A percentile compares a stretch with the other conserved stretches of the same genome.
These are phyloP conservation scores for Galbula dea DNA, from an alignment of 2,113 vertebrate genomes.

Conservation along the genomic window DNA sequence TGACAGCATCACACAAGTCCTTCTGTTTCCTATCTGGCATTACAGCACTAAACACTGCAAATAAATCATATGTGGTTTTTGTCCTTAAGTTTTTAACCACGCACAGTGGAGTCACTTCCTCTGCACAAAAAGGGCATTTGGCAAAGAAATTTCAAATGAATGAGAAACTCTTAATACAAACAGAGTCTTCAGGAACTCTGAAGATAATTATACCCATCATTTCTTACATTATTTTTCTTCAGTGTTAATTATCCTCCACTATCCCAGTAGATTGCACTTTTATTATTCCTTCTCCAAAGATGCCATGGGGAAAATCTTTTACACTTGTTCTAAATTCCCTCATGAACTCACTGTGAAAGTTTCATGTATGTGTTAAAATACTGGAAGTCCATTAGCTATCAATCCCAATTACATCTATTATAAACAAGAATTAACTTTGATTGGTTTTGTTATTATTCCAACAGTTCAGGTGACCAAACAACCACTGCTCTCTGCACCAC, in stretches of 20 bases:
- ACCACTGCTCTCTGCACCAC: neutral
- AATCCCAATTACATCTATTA: neutral
- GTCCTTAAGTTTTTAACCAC: neutral
- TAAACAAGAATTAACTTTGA: neutral
- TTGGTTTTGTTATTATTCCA: neutral
- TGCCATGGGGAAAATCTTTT: neutral
- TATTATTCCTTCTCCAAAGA: neutral
- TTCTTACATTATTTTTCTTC: neutral
- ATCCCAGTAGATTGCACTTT: rapidly evolving
- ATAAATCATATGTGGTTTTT: neutral
- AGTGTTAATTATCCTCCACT: neutral
- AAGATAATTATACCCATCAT: neutral
- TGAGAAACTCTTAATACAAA: neutral
- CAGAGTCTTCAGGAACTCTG: neutral
- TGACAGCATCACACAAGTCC: neutral
- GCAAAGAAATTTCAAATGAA: neutral
- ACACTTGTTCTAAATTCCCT: neutral
- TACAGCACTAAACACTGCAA: neutral
- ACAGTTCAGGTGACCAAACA: neutral
- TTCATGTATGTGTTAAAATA: neutral
- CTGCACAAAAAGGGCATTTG: neutral
- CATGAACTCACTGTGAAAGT: neutral
- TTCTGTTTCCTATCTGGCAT: neutral
- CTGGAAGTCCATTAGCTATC: neutral
- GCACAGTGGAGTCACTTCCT: neutral